Evolutionary conservation across 1,140 invertebrate species (phyloP), one percentile per base, ranked within the genome.

Genomic region (Pinna nobilis): DNA sequence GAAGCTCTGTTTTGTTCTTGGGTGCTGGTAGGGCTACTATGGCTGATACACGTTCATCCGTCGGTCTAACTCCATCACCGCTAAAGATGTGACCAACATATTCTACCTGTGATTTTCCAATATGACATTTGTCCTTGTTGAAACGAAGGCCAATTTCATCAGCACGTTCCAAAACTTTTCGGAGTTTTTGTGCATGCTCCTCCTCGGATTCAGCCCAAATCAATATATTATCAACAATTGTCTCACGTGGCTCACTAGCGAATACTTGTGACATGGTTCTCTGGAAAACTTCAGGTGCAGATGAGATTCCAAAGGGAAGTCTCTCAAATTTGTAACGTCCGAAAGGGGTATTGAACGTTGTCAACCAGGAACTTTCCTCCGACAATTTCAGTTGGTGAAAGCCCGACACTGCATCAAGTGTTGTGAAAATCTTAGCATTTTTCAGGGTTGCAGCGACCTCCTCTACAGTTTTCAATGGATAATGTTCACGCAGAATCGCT

Each of bases 321-420:
- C 86, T 78, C 30, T 79, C 60, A 74, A 85, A 87, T 51, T 76
- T 80, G 64, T 76, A 89, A 35, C 82, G 66, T 13, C 86, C 90
- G 82, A 87, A 90, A 7, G 88, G 89, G 0, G 83, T 85, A 23
- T 87, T 87, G 79, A 91, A 91, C 25, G 90, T 91, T 20, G 83
- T 88, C 2, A 90, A 74, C 51, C 28, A 83, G 71, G 49, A 76
- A 76, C 70, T 70, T 28, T 51, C 32, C 37, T 74, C 44, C 30
- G 77, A 68, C 41, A 91, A 70, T n/a, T n/a, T 78, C 78, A 3
- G 91, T 79, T 74, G 90, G 87, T 82, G 84, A 70, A 57, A 70
- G 15, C 88, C 89, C 28, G 51, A 53, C 5, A 35, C 20, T 7
- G 66, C 70, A 55, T 79, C 77, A 1, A 78, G 32, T 20, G 55